Conservation (phyloP, 2,797 vertebrate genomes). For the Spinus olivaceus region DNA sequence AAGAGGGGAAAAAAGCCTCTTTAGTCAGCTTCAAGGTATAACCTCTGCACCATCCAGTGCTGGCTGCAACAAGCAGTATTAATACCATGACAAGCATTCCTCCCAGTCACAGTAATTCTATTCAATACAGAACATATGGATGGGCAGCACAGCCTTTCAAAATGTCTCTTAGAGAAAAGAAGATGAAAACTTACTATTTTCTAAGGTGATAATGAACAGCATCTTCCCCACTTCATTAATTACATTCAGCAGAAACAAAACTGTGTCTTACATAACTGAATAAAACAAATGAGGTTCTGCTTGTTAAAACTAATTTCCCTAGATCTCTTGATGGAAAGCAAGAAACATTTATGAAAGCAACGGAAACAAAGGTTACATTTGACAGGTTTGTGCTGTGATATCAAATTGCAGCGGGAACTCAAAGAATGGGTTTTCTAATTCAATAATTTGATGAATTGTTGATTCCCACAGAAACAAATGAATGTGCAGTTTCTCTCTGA, state of each 20-base stretch:
- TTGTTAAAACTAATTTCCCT: neutral
- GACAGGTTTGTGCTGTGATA: neutral
- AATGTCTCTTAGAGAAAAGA: neutral
- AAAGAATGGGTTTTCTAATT: neutral
- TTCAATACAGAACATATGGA: neutral
- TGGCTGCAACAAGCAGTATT: neutral
- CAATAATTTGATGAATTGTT: neutral
- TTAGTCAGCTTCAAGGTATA: neutral
- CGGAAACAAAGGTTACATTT: neutral
- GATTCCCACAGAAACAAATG: neutral
- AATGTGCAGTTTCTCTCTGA: neutral
- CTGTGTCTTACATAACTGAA: neutral
- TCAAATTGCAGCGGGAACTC: neutral
- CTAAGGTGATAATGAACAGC: neutral
- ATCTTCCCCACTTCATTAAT: neutral
- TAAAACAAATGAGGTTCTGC: neutral
- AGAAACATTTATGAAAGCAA: neutral
- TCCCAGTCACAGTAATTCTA: neutral
- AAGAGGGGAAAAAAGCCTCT: neutral
- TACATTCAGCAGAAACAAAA: neutral
- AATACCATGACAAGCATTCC: neutral
- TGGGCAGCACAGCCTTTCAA: neutral
- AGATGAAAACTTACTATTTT: neutral
- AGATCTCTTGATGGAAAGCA: neutral
- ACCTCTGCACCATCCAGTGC: constrained; percentile 4